Conservation (phyloP, 1,140 invertebrate genomes). For the Hyles euphorbiae region DNA sequence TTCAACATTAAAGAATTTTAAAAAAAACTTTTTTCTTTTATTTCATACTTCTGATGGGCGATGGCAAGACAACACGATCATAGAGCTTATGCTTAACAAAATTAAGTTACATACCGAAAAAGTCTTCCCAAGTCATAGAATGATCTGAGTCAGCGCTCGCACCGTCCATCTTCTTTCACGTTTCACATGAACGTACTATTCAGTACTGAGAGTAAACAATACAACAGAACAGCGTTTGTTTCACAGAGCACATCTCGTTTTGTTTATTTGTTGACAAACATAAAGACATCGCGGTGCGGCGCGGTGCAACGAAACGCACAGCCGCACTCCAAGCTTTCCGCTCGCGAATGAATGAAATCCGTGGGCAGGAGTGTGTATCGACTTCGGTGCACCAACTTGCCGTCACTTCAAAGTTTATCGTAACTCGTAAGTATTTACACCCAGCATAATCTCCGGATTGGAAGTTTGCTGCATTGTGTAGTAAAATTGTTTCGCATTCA, state of each 20-base stretch:
- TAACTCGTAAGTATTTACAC: background rate
- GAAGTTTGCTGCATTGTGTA: conserved; percentile 11
- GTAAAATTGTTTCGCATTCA: background rate
- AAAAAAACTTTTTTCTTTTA: background rate
- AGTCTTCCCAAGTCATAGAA: conserved; percentile 75
- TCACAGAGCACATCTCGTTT: conserved; percentile 48
- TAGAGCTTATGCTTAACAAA: background rate
- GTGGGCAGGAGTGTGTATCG: background rate
- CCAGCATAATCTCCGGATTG: conserved; percentile 11
- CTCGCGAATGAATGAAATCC: conserved; percentile 49
- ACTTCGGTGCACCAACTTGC: conserved; percentile 1
- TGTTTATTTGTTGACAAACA: conserved; percentile 65
- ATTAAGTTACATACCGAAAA: conserved; percentile 64
- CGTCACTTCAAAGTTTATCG: conserved; percentile 10
- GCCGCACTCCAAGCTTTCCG: conserved; percentile 28
- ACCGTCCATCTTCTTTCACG: conserved; percentile 64
- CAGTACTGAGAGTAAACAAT: conserved; percentile 21
- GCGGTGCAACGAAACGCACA: conserved; percentile 23
- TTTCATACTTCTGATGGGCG: too few relatives aligned
- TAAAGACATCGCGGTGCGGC: conserved; percentile 43
- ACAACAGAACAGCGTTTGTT: conserved; percentile 35
- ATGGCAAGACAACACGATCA: background rate
- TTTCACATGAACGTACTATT: conserved; percentile 30
- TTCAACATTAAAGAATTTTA: background rate
- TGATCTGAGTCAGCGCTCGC: conserved; percentile 72